These are phyloP conservation scores for Acanthopagrus latus DNA, from an alignment of 2,797 vertebrate genomes.

Conservation along the genomic window DNA sequence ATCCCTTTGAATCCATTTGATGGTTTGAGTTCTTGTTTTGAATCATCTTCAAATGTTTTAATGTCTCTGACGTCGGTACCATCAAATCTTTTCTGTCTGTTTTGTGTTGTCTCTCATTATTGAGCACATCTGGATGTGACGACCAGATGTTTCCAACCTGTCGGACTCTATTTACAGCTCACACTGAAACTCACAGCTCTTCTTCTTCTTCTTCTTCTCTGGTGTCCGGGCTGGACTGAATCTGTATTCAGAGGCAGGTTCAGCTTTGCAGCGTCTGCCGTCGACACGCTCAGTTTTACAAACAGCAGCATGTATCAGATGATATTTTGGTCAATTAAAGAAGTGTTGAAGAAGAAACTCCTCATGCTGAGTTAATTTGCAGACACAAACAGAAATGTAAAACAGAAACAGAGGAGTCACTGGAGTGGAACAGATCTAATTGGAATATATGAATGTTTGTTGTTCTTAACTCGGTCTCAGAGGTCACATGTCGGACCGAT, in stretches of 20 bases:
- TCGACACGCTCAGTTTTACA: constrained; percentile 36
- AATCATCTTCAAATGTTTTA: too few species aligned
- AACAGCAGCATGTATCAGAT: constrained; percentile 13
- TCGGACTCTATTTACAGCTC: too few species aligned
- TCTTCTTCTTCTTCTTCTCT: too few species aligned
- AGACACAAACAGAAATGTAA: constrained; percentile 81
- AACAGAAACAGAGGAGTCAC: constrained; percentile 76
- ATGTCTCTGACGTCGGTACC: too few species aligned
- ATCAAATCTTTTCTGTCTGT: too few species aligned
- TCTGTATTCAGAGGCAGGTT: constrained; percentile 7
- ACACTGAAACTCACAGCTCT: too few species aligned
- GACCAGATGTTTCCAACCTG: too few species aligned
- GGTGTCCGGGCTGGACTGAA: not conserved
- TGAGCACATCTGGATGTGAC: too few species aligned
- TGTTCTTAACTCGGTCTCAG: constrained; percentile 67
- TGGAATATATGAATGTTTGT: constrained; percentile 83
- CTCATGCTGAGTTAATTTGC: constrained; percentile 74
- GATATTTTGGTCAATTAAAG: constrained; percentile 67
- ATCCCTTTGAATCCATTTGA: too few species aligned
- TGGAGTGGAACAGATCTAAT: constrained; percentile 80
- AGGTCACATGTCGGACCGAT: constrained; percentile 38
- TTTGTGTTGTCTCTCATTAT: too few species aligned
- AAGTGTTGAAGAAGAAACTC: constrained; percentile 37
- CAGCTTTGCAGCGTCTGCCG: constrained; percentile 5
- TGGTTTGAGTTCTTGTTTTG: too few species aligned